Conservation (phyloP, 2,797 vertebrate species). For the Platalea minor region DNA sequence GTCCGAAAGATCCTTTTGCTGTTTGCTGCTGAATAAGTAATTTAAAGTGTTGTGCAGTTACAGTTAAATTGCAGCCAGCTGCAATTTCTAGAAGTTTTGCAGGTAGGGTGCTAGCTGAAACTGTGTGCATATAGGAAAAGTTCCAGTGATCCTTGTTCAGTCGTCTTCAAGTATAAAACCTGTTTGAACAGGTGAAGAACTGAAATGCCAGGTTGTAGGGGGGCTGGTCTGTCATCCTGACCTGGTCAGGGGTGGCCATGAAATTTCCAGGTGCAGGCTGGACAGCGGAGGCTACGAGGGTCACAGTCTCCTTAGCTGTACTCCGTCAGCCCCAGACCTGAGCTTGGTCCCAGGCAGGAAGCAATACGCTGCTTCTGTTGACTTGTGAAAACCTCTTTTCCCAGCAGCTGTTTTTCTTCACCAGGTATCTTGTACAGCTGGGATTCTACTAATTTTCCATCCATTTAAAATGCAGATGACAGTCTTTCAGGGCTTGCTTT, state of each 20-base stretch:
- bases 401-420: neutral
- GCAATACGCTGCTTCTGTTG: accelerated
- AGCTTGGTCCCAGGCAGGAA: neutral
- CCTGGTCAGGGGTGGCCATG: neutral
- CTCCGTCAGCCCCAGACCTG: neutral
- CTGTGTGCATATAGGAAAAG: neutral
- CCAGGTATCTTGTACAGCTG: neutral
- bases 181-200: neutral
- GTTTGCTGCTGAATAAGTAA: neutral
- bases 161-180: neutral
- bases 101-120: neutral
- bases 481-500: neutral
- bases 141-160: neutral
- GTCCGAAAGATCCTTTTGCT: neutral
- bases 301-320: neutral
- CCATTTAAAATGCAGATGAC: neutral
- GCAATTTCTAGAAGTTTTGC: neutral
- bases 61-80: neutral
- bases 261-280: neutral
- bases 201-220: neutral
- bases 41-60: neutral
- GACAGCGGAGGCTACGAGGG: neutral
- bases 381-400: neutral
- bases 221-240: neutral
- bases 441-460: neutral